Evolutionary conservation across 2,888 invertebrate genomes (phyloP).

Genomic region (Heterodera filipjevi): DNA sequence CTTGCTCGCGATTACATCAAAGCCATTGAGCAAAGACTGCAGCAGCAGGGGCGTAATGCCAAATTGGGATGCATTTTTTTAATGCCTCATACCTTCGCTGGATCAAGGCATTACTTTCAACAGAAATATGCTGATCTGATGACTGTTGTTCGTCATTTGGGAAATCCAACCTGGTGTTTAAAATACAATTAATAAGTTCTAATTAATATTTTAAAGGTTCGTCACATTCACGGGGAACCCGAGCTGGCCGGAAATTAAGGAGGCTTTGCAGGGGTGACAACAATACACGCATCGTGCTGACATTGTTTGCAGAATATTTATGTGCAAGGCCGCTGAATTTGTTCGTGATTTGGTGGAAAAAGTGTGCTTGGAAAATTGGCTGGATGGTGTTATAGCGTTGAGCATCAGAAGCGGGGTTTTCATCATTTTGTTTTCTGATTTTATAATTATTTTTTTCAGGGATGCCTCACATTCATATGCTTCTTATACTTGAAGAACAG

Average conservation of each 20-base stretch:
- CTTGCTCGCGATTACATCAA: conserved; percentile 20
- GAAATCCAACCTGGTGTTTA: conserved; percentile 13
- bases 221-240: conserved; percentile 28
- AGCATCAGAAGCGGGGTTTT: conserved; percentile 24
- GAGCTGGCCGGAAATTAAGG: conserved; percentile 10
- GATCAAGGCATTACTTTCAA: conserved; percentile 5
- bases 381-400: conserved; percentile 20
- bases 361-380: conserved; percentile 21
- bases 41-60: conserved; percentile 17
- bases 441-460: background rate
- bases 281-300: conserved; percentile 27
- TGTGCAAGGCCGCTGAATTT: conserved; percentile 23
- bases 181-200: background rate
- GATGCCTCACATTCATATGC: conserved; percentile 19
- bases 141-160: conserved; percentile 15
- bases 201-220: background rate
- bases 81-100: conserved; percentile 21
- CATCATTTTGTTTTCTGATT: background rate
- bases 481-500: conserved; percentile 11
- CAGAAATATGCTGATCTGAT: conserved; percentile 15
- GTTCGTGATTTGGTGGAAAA: conserved; percentile 6
- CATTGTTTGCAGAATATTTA: conserved; percentile 16
- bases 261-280: conserved; percentile 2
- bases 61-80: conserved; percentile 10
- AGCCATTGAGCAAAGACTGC: background rate